Evolutionary conservation across 2,113 vertebrate genomes (phyloP).

Genomic region (Zootoca vivipara): DNA sequence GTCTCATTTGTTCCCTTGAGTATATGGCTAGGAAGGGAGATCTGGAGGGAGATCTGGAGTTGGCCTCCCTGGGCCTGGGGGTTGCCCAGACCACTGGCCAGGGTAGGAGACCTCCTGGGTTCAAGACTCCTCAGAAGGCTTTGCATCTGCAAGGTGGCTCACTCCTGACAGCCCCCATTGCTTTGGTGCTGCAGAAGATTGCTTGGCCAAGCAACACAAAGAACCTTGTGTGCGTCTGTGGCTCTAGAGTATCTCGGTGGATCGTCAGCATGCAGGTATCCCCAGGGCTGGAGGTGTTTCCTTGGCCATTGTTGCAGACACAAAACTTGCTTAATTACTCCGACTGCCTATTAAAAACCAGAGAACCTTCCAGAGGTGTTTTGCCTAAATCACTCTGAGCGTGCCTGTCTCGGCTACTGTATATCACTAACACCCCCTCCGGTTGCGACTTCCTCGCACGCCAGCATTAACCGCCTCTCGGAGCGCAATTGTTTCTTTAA

Average conservation of each 20-base stretch:
- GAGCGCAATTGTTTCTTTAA: conserved; percentile 67
- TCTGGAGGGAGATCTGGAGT: too few relatives aligned
- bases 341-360: background rate
- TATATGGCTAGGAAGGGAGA: background rate
- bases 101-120: background rate
- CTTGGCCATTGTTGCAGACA: background rate
- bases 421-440: background rate
- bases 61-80: background rate
- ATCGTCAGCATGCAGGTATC: background rate
- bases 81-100: background rate
- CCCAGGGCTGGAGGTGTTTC: background rate
- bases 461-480: conserved; percentile 42
- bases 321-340: background rate
- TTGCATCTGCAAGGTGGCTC: background rate
- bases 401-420: background rate
- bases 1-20: too few relatives aligned
- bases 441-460: too few relatives aligned
- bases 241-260: background rate
- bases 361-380: background rate
- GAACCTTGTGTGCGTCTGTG: background rate
- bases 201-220: background rate
- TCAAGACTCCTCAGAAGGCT: background rate
- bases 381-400: background rate
- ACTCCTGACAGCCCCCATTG: too few relatives aligned
- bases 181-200: too few relatives aligned